Evolutionary conservation across 2,797 vertebrate species (phyloP), one percentile per base, ranked within the genome.

Genomic region (Taenioides sp.): DNA sequence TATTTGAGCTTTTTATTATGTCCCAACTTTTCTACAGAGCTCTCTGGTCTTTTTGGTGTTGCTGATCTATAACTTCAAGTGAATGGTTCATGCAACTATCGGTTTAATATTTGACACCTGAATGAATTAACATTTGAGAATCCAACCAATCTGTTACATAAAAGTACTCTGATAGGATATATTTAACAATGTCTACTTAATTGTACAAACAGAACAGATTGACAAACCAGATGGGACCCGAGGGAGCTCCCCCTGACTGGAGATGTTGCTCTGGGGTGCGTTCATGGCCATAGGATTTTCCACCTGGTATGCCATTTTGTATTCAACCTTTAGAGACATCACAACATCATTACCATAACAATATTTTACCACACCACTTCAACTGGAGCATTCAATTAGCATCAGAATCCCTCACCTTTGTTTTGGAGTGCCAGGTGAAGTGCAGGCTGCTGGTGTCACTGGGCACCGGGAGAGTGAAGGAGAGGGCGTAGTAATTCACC

Each of bases 361-460:
- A n/a, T 54, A 22, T 20, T n/a, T 54, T 27, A 59, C 9, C 25
- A 28, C 58, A 17, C 1, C 23, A 28, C 22, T 14, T 20, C 18
- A 22, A 11, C 1, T 11, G 6, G 4, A 10, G 28, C 10, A 3
- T 37, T 62, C 20, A n/a, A 57, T 57, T 12, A 23, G 20, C 59
- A 20, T 61, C 17, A 31, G 37, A 64, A 64, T 23, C 27, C 5
- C 7, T 27, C 75, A 96, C 96, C 94, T 96, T 97, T 75, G 91
- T 93, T 89, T 95, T 97, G 0, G 97, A 95, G 73, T 96, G 94
- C 98, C 98, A 99, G 71, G 95, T 98, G 86, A 99, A 98, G 87
- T 98, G 96, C 68, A 99, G 95, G 80, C 92, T 97, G 94, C 95
- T 98, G 86, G 96, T 98, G 86, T 99, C 97, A 0, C 94, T 96